These are phyloP conservation scores for Delichon dasypus DNA, from an alignment of 2,797 vertebrate species.

Conservation along the genomic window DNA sequence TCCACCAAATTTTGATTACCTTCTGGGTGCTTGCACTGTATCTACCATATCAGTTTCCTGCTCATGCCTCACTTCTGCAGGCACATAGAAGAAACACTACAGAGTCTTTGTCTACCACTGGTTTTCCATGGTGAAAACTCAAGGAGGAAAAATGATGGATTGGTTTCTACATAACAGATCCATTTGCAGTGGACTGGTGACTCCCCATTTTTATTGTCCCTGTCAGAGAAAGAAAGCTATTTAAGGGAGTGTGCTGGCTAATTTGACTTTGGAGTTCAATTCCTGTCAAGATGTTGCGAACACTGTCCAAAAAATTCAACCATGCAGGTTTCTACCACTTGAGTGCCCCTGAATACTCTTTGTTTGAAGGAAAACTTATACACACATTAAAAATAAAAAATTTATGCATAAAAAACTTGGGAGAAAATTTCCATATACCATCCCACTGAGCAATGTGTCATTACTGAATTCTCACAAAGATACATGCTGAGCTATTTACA, in stretches of 20 bases:
- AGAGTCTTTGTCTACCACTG: not conserved
- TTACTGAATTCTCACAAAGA: constrained; percentile 37
- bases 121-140: not conserved
- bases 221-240: not conserved
- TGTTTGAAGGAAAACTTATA: not conserved
- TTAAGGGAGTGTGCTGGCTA: accelerated
- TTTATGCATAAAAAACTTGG: not conserved
- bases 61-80: not conserved
- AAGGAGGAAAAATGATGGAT: not conserved
- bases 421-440: not conserved
- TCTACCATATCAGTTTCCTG: not conserved
- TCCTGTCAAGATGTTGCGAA: not conserved
- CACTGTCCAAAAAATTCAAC: not conserved
- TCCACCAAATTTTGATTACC: not conserved
- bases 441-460: constrained; percentile 20
- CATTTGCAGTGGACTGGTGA: not conserved
- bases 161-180: not conserved
- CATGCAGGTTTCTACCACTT: not conserved
- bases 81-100: not conserved
- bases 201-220: not conserved
- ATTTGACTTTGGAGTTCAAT: not conserved
- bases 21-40: not conserved
- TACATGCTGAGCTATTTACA: constrained; percentile 48
- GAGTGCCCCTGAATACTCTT: not conserved
- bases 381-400: not conserved